Evolutionary conservation across 1,140 invertebrate species (phyloP), one percentile per base, ranked within the genome.

Genomic region (Zaprionus lachaisei): DNA sequence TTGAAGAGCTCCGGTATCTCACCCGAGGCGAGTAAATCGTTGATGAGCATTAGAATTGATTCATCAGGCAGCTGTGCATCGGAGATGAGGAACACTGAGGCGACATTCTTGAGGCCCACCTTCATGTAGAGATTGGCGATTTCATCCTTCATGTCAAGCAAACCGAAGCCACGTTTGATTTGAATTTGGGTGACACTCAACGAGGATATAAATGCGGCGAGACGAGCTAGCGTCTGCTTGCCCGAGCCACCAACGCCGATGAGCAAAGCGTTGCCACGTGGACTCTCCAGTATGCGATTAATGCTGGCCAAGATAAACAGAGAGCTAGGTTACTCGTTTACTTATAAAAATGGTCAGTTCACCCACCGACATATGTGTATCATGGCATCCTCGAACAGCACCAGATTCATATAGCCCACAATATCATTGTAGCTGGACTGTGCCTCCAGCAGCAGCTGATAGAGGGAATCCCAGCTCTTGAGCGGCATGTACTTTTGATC

Each of bases 381-480:
- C 96, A 99, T 98, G 2, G 98, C 98, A 93, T 99, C 98, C 91
- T 99, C 97, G 92, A 99, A 99, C 4, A 99, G 94, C 12, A 99
- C 98, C 4, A 99, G 94, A 93, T 99, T 98, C 98, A 99, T 99
- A 0, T 96, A 96, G 2, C 97, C 96, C 56, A 99, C 95, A 68
- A 96, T 92, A 79, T 96, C 96, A 90, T 98, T 98, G 89, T 99
- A 99, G 71, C 95, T 96, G 2, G 94, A 94, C 34, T 99, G 93
- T 3, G 97, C 97, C 79, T 99, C 98, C 2, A 95, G 94, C 0
- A 99, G 93, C 58, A 98, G 94, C 80, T 96, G 96, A 76, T 95
- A 96, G 1, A 99, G 93, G 12, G 95, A 94, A 0, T 93, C 76
- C 95, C 96, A 98, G 61, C 95, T 95, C 65, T 92, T 94, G 11